Evolutionary conservation across 2,888 invertebrate species (phyloP).

Genomic region (Drosophila antonietae): DNA sequence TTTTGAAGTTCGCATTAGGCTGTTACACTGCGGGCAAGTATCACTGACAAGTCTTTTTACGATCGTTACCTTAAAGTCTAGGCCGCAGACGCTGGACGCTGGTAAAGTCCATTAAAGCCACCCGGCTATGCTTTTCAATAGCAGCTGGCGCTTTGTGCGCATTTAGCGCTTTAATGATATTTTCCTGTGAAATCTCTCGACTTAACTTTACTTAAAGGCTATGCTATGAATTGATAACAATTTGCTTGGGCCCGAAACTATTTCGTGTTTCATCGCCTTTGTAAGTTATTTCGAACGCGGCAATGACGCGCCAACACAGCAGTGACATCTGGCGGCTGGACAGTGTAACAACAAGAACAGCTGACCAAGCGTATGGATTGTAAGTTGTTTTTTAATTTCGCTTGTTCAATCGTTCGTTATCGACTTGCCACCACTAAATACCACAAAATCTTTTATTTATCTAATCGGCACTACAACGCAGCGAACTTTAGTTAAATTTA

Average conservation of each 20-base stretch:
- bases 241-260: slow-evolving; percentile 11
- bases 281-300: slow-evolving; percentile 25
- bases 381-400: background rate
- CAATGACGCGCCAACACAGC: slow-evolving; percentile 22
- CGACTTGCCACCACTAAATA: slow-evolving; percentile 19
- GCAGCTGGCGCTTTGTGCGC: slow-evolving; percentile 41
- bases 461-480: slow-evolving; percentile 34
- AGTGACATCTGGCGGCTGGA: slow-evolving; percentile 26
- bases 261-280: slow-evolving; percentile 23
- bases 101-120: slow-evolving; percentile 67
- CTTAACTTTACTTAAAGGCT: slow-evolving; percentile 43
- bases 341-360: background rate
- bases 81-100: slow-evolving; percentile 47
- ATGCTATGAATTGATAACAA: slow-evolving; percentile 41
- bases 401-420: too few relatives aligned
- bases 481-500: slow-evolving; percentile 33
- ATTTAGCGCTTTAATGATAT: slow-evolving; percentile 52
- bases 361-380: background rate
- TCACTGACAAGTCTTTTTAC: slow-evolving; percentile 72
- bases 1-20: slow-evolving; percentile 14
- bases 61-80: slow-evolving; percentile 62
- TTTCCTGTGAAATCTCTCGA: slow-evolving; percentile 43
- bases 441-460: slow-evolving; percentile 35
- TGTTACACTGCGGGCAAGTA: slow-evolving; percentile 32
- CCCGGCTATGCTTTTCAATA: slow-evolving; percentile 49